phyloP scores from a whole-genome alignment of 2,888 invertebrate genomes.

The Ormyrus rosae region DNA sequence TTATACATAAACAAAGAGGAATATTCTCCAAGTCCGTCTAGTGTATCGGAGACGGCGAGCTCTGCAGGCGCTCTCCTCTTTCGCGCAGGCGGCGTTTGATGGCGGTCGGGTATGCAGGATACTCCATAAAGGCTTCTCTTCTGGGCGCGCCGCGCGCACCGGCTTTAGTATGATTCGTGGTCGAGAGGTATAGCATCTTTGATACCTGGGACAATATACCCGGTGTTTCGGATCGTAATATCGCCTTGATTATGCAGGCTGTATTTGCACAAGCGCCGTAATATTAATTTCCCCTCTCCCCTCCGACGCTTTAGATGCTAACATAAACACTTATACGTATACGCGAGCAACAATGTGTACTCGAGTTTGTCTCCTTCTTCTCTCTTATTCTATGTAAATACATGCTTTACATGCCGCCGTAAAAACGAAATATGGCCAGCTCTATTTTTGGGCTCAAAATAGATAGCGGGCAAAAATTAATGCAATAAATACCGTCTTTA shows the following conservation, averaged over 20 bases:
- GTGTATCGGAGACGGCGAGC: constrained; percentile 10
- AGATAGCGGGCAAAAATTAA: too few relatives aligned
- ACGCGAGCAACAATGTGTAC: too few relatives aligned
- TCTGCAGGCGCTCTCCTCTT: background rate
- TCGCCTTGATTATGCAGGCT: constrained; percentile 70
- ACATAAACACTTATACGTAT: too few relatives aligned
- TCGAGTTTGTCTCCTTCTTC: too few relatives aligned
- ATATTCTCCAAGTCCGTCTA: constrained; percentile 16
- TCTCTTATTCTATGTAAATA: too few relatives aligned
- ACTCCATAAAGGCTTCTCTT: constrained; percentile 24
- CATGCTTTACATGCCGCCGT: too few relatives aligned
- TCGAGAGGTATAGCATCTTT: constrained; percentile 22
- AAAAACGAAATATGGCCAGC: too few relatives aligned
- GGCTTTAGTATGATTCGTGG: constrained; percentile 25
- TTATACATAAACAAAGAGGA: constrained; percentile 39
- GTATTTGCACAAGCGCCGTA: constrained; percentile 67
- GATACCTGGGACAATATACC: constrained; percentile 56
- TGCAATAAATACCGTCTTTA: too few relatives aligned
- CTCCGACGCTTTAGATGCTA: too few relatives aligned
- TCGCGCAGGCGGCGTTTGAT: constrained; percentile 23
- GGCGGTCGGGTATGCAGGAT: background rate
- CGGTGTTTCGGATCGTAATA: constrained; percentile 67
- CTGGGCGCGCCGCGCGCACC: background rate
- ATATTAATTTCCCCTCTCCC: constrained; percentile 69
- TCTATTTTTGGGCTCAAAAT: too few relatives aligned